A percentile compares a stretch with the other conserved stretches of the same genome.
Conservation (phyloP, 2,888 invertebrate species). For the Cheilosia scutellata region DNA sequence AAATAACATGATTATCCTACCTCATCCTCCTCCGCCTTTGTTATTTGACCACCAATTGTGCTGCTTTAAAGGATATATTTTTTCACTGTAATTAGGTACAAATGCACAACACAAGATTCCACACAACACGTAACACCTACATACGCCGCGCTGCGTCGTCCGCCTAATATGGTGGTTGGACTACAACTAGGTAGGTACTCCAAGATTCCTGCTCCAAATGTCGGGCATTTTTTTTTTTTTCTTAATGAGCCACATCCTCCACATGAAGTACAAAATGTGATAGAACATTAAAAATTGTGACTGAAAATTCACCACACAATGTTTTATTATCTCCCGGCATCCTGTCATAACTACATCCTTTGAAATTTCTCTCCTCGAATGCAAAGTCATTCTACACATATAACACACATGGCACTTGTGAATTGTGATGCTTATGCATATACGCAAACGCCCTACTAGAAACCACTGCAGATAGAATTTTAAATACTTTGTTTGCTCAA, state of each 20-base stretch:
- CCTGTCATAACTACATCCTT: conserved; percentile 56
- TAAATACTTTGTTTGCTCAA: conserved; percentile 65
- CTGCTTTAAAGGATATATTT: neutral
- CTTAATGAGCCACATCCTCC: conserved; percentile 37
- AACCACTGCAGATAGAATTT: conserved; percentile 58
- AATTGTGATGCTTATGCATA: conserved; percentile 20
- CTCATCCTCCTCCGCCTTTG: conserved; percentile 42
- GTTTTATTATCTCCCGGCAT: conserved; percentile 51
- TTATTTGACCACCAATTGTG: conserved; percentile 67
- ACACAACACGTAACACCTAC: conserved; percentile 35
- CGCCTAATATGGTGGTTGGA: conserved; percentile 47
- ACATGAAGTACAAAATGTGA: conserved; percentile 17
- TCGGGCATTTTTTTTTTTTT: conserved; percentile 6
- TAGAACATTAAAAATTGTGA: conserved; percentile 21
- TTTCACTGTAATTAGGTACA: neutral
- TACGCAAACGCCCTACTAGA: neutral
- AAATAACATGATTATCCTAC: neutral
- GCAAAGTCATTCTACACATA: neutral
- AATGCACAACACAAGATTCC: conserved; percentile 21
- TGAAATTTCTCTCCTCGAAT: conserved; percentile 12
- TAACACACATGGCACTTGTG: conserved; percentile 19
- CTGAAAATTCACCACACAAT: conserved; percentile 38
- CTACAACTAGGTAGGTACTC: conserved; percentile 34
- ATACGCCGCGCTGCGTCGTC: conserved; percentile 33
- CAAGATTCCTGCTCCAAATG: conserved; percentile 43